phyloP scores from a whole-genome alignment of 1,140 invertebrate genomes.

The Propsilocerus akamusi region DNA sequence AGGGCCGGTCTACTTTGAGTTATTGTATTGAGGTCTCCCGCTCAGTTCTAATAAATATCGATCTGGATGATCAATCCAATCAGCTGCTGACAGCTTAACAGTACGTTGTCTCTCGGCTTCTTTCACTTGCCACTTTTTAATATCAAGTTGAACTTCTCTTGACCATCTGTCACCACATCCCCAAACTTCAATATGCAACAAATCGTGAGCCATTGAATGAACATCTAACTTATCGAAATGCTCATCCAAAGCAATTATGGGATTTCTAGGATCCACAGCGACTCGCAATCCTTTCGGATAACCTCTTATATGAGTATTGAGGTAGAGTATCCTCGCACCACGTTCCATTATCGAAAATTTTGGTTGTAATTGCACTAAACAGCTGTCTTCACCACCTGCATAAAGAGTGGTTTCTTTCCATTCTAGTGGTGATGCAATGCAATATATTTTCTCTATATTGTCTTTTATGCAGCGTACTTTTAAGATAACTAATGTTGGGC shows the following conservation, averaged over 20 bases:
- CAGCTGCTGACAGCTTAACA: constrained; percentile 62
- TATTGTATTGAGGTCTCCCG: constrained; percentile 53
- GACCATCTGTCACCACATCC: constrained; percentile 56
- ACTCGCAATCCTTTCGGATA: constrained; percentile 69
- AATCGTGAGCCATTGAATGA: constrained; percentile 38
- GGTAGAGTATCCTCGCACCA: constrained; percentile 59
- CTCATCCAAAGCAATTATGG: constrained; percentile 49
- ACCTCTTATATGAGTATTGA: constrained; percentile 65
- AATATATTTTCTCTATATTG: constrained; percentile 49
- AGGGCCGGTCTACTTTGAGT: constrained; percentile 10
- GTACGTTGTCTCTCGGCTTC: constrained; percentile 62
- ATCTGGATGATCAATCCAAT: constrained; percentile 87
- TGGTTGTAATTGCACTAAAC: constrained; percentile 60
- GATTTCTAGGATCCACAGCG: constrained; percentile 55
- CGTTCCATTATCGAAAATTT: constrained; percentile 45
- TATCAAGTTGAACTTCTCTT: constrained; percentile 62
- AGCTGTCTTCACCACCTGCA: constrained; percentile 59
- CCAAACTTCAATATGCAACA: constrained; percentile 53
- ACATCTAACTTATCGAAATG: constrained; percentile 46
- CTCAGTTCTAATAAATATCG: constrained; percentile 65
- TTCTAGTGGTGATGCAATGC: constrained; percentile 55
- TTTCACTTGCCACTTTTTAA: constrained; percentile 79
- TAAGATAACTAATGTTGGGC: constrained; percentile 62
- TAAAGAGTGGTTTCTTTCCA: constrained; percentile 74
- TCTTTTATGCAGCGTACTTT: constrained; percentile 27